Evolutionary conservation across 1,140 invertebrate species (phyloP), one percentile per base, ranked within the genome.

Genomic region (Listronotus oregonensis): DNA sequence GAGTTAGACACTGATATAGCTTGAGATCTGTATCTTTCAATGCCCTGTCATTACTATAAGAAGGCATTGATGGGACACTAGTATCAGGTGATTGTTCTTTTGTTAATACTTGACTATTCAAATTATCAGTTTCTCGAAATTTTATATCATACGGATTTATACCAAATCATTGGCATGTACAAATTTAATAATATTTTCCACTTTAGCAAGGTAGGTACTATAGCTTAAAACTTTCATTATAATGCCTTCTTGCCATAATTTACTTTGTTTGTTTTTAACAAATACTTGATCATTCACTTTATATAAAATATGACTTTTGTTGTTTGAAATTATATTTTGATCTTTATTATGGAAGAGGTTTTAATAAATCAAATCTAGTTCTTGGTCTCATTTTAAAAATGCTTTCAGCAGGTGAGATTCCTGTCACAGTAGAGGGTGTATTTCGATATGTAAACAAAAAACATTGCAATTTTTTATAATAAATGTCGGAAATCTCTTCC

Each of bases 401-500:
- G 14, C 40, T 42, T 42, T 42, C 40, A 11, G 40, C 40, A 3
- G 40, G 2, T 12, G 40, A 42, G 11, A 42, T 42, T 42, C 40
- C 40, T 12, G 40, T 42, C 40, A 42, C 40, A 42, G 40, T 42
- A 42, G 2, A 42, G 11, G 40, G 40, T 12, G 40, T 42, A 42
- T 42, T 42, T 15, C 40, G 2, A 6, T 42, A 15, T 11, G 11
- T 42, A 42, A 42, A 42, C 40, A 42, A 42, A 42, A 42, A 69
- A 27, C 55, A 17, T 44, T 27, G 42, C 18, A 71, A 52, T 50
- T 66, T n/a, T 43, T 27, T 27, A 27, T 27, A 27, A 27, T 27
- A 27, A 27, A 27, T 27, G 21, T 27, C 21, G 5, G 21, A 27
- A 27, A 27, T 5, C 21, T 27, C 21, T 27, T 27, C 21, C 21